Evolutionary conservation across 2,888 invertebrate genomes (phyloP), one percentile per base, ranked within the genome.

Genomic region (Allolobophora icterica): DNA sequence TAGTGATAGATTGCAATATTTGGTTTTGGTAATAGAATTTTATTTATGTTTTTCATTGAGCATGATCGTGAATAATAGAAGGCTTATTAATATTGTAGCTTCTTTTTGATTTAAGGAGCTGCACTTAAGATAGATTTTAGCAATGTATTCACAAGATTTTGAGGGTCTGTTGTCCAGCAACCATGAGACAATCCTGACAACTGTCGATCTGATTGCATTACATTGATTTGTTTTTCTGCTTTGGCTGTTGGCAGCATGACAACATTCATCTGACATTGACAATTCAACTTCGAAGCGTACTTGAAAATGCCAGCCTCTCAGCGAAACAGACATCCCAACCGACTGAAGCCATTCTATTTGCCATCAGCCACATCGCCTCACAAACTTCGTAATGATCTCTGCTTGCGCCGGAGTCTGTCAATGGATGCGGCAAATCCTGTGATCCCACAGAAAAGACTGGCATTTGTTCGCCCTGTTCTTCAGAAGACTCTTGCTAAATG

Each of bases 401-500:
- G 8, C 71, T 71, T 71, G 71, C 71, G 71, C n/a, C 30, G 71
- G 17, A 71, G 71, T 71, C 30, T 11, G n/a, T n/a, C 71, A n/a
- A n/a, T n/a, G 6, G n/a, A n/a, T 8, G n/a, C 30, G 5, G n/a
- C 71, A n/a, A n/a, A n/a, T 30, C 71, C 71, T 8, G 11, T n/a
- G n/a, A n/a, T 71, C 71, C 30, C 1, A n/a, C 71, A 71, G n/a
- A 30, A n/a, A n/a, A 71, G 11, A n/a, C 71, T 71, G 71, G 71
- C 71, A n/a, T 71, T 71, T n/a, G n/a, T 71, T 71, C 71, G 71
- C 8, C 71, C 71, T 1, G 71, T 71, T 30, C 71, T 71, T 71
- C 71, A 71, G 71, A 71, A 71, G 71, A 71, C 71, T 71, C 71
- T 71, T 71, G 71, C 71, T n/a, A 71, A 71, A n/a, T 71, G 71